Evolutionary conservation across 2,888 invertebrate species (phyloP).

Genomic region (Xestia rhomboidea): DNA sequence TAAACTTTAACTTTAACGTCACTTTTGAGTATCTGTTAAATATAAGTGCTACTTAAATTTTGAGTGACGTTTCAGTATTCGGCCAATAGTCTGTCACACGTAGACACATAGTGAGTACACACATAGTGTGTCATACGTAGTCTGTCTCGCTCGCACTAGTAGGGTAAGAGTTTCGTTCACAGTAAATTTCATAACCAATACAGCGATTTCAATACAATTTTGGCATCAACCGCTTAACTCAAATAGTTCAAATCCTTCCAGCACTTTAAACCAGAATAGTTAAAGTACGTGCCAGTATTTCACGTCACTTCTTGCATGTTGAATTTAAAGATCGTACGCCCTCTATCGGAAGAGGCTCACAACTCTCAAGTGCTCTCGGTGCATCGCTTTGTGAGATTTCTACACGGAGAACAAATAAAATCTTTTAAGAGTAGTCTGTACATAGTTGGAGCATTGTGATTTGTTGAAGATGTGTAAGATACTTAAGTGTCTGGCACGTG

Average conservation of each 20-base stretch:
- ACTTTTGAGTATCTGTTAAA: too few species aligned
- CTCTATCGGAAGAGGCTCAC: slow-evolving; percentile 59
- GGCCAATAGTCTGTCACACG: too few species aligned
- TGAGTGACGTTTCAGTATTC: too few species aligned
- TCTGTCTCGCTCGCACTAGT: too few species aligned
- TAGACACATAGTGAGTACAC: too few species aligned
- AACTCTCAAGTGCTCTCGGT: slow-evolving; percentile 58
- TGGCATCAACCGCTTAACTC: neutral
- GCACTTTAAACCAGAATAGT: slow-evolving; percentile 30
- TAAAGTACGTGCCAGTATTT: slow-evolving; percentile 46
- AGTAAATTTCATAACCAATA: neutral
- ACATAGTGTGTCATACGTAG: too few species aligned
- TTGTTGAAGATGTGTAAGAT: slow-evolving; percentile 44
- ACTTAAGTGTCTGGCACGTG: slow-evolving; percentile 17
- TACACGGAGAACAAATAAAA: slow-evolving; percentile 61
- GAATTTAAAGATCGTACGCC: slow-evolving; percentile 55
- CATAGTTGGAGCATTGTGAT: slow-evolving; percentile 38
- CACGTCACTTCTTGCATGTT: slow-evolving; percentile 55
- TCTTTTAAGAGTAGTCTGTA: slow-evolving; percentile 42
- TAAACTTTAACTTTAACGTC: too few species aligned
- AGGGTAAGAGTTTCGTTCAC: too few species aligned
- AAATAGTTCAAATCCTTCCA: neutral
- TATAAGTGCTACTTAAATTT: too few species aligned
- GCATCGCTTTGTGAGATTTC: slow-evolving; percentile 62
- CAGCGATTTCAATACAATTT: neutral